Percentiles rank a stretch among this genome's conserved stretches.
phyloP scores from a whole-genome alignment of 1,140 invertebrate genomes.

The Halictus rubicundus region DNA sequence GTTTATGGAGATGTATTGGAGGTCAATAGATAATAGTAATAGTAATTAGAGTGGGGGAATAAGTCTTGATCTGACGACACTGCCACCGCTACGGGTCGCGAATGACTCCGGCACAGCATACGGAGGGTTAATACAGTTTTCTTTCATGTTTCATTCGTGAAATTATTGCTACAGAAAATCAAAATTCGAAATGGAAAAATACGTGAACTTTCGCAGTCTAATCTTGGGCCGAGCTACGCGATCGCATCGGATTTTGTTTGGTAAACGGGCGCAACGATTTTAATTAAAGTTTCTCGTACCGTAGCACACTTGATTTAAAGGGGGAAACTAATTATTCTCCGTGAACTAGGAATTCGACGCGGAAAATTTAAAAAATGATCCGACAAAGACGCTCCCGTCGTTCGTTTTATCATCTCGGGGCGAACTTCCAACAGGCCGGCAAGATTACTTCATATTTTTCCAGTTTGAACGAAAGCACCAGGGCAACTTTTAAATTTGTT shows the following conservation, averaged over 20 bases:
- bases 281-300: not conserved
- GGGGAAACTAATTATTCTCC: not conserved
- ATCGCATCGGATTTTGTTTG: not conserved
- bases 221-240: too few species aligned
- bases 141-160: too few species aligned
- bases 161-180: too few species aligned
- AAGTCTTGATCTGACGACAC: too few species aligned
- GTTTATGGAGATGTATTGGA: too few species aligned
- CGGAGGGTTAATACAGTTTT: too few species aligned
- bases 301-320: not conserved
- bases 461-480: not conserved
- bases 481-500: constrained; percentile 3
- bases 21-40: too few species aligned
- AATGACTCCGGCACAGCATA: too few species aligned
- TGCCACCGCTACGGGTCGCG: too few species aligned
- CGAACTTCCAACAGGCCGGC: not conserved
- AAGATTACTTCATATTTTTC: constrained; percentile 4
- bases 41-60: too few species aligned
- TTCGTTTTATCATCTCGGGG: not conserved
- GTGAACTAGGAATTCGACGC: not conserved
- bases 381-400: not conserved
- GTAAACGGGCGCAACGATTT: not conserved
- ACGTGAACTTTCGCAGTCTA: too few species aligned
- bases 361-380: constrained; percentile 2
- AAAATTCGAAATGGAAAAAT: too few species aligned